These are phyloP conservation scores for Strigamia maritima DNA, from an alignment of 2,888 invertebrate genomes.

Conservation along the genomic window DNA sequence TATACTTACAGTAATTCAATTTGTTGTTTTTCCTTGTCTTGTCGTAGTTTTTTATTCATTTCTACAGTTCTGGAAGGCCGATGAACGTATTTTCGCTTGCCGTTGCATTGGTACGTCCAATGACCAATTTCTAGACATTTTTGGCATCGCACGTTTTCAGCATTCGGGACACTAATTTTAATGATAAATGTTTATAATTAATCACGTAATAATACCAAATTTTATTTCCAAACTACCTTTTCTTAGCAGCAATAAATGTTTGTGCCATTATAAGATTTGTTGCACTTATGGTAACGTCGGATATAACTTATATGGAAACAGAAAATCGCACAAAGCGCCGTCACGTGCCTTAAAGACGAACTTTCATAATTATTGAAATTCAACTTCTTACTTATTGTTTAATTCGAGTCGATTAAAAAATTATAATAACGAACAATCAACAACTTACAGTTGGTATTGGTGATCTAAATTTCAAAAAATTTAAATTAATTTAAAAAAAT, in stretches of 20 bases:
- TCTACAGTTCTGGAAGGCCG: constrained; percentile 78
- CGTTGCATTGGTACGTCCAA: constrained; percentile 91
- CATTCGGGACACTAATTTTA: constrained; percentile 42
- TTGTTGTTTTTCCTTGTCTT: constrained; percentile 50
- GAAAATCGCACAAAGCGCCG: too few relatives aligned
- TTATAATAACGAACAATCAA: too few relatives aligned
- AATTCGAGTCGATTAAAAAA: too few relatives aligned
- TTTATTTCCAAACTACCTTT: background rate
- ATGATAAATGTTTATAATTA: background rate
- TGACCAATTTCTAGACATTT: constrained; percentile 90
- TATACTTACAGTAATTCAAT: constrained; percentile 39
- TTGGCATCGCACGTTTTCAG: constrained; percentile 68
- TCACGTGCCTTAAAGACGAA: too few relatives aligned
- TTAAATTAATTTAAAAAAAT: too few relatives aligned
- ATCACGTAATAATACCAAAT: background rate
- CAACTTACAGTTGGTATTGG: too few relatives aligned
- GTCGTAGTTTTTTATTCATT: constrained; percentile 66
- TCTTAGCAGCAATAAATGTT: background rate
- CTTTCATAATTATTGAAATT: too few relatives aligned
- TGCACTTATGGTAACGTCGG: background rate
- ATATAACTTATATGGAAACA: background rate
- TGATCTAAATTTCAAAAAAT: too few relatives aligned
- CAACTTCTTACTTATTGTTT: too few relatives aligned
- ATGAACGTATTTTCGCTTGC: constrained; percentile 81
- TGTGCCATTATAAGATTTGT: background rate